phyloP scores from a whole-genome alignment of 53 echinoderm and acorn worm species.

The Temnopleurus reevesii region DNA sequence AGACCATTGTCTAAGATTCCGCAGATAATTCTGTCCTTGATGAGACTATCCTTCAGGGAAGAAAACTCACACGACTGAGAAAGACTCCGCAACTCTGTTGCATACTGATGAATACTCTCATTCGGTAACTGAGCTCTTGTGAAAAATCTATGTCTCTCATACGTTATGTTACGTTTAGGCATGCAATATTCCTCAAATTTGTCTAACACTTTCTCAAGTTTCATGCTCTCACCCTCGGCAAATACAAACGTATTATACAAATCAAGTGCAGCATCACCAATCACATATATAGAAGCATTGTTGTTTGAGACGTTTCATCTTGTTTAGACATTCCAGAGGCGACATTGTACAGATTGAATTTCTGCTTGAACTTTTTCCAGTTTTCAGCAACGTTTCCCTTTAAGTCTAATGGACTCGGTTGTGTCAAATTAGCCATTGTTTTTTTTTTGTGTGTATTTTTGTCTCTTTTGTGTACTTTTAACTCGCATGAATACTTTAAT shows the following conservation, averaged over 20 bases:
- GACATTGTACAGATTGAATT: slow-evolving; percentile 53
- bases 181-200: slow-evolving; percentile 68
- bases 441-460: neutral
- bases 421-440: slow-evolving; percentile 54
- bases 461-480: neutral
- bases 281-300: no score
- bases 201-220: slow-evolving; percentile 48
- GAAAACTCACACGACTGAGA: slow-evolving; percentile 36
- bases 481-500: neutral
- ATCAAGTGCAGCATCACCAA: no score
- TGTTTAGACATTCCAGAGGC: no score
- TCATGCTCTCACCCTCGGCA: slow-evolving; percentile 47
- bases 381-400: slow-evolving; percentile 70
- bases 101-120: slow-evolving; percentile 27
- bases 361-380: slow-evolving; percentile 61
- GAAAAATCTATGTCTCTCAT: slow-evolving; percentile 45
- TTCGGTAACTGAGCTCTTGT: slow-evolving; percentile 4
- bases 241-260: slow-evolving; percentile 69
- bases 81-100: slow-evolving; percentile 25
- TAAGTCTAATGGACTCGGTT: slow-evolving; percentile 47
- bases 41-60: neutral
- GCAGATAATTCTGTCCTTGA: no score
- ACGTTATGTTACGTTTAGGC: slow-evolving; percentile 67
- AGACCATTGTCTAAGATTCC: no score
- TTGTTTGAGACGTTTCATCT: no score